Conservation (phyloP, 2,797 vertebrate genomes). For the Mormyrus proboscirostris region DNA sequence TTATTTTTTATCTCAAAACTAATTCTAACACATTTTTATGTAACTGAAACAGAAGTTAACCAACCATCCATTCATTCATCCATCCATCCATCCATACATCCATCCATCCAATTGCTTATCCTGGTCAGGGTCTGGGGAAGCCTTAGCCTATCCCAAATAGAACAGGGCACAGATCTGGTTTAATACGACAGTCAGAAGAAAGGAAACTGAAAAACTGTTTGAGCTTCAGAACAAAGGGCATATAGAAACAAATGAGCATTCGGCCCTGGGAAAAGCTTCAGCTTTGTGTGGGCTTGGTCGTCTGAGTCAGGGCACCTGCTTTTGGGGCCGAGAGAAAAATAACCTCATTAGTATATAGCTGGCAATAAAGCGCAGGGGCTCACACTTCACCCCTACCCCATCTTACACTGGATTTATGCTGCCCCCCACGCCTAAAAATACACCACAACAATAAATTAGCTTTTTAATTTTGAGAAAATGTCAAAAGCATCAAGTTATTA, state of each 20-base stretch:
- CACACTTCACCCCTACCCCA: background rate
- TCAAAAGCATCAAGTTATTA: conserved; percentile 9
- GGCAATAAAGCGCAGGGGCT: background rate
- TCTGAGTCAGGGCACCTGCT: background rate
- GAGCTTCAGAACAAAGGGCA: background rate
- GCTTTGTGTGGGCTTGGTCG: background rate
- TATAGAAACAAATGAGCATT: background rate
- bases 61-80: background rate
- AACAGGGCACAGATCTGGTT: background rate
- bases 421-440: background rate
- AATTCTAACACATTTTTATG: background rate
- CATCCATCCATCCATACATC: background rate
- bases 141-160: background rate
- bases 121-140: background rate
- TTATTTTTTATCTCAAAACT: background rate
- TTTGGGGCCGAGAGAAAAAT: background rate
- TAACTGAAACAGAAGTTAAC: background rate
- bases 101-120: background rate
- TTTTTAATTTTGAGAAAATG: background rate
- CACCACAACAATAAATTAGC: background rate
- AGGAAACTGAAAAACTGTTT: background rate
- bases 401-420: background rate
- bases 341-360: background rate
- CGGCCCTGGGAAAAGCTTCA: background rate
- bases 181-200: background rate